A percentile compares a stretch with the other conserved stretches of the same genome.
These are phyloP conservation scores for Bursaphelenchus okinawaensis DNA, from an alignment of 2,888 invertebrate genomes.

Conservation along the genomic window DNA sequence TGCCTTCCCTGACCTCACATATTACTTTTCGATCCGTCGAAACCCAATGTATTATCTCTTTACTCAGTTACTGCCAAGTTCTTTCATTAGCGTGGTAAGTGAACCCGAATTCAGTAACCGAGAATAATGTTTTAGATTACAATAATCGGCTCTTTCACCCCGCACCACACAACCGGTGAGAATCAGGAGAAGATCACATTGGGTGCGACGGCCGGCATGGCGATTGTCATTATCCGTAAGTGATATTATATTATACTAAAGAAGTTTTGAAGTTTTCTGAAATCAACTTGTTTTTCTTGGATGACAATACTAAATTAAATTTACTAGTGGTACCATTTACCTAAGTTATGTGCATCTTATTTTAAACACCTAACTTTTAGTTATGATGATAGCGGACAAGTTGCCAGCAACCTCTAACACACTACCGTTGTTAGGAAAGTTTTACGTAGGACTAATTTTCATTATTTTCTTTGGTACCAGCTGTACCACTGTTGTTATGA, in stretches of 20 bases:
- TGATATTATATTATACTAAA: no score
- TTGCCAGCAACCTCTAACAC: constrained; percentile 50
- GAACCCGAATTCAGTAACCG: not conserved
- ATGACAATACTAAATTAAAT: no score
- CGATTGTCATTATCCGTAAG: constrained; percentile 50
- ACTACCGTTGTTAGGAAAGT: constrained; percentile 45
- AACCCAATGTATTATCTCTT: constrained; percentile 56
- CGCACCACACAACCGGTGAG: constrained; percentile 55
- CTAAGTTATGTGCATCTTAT: no score
- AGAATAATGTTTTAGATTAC: constrained; percentile 28
- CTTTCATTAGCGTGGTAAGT: constrained; percentile 53
- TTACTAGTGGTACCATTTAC: no score
- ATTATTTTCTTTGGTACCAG: constrained; percentile 55
- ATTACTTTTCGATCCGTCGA: constrained; percentile 54
- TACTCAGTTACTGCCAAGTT: constrained; percentile 53
- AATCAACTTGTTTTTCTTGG: no score
- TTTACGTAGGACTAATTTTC: constrained; percentile 41
- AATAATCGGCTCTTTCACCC: constrained; percentile 56
- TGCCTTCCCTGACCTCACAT: constrained; percentile 49
- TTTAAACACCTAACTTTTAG: constrained; percentile 32
- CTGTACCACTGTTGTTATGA: constrained; percentile 38
- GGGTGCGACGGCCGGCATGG: constrained; percentile 51
- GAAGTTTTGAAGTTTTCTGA: no score
- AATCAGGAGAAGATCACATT: constrained; percentile 55
- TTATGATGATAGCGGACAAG: constrained; percentile 53